Evolutionary conservation across 2,888 invertebrate genomes (phyloP).

Genomic region (Eristalinus aeneus): DNA sequence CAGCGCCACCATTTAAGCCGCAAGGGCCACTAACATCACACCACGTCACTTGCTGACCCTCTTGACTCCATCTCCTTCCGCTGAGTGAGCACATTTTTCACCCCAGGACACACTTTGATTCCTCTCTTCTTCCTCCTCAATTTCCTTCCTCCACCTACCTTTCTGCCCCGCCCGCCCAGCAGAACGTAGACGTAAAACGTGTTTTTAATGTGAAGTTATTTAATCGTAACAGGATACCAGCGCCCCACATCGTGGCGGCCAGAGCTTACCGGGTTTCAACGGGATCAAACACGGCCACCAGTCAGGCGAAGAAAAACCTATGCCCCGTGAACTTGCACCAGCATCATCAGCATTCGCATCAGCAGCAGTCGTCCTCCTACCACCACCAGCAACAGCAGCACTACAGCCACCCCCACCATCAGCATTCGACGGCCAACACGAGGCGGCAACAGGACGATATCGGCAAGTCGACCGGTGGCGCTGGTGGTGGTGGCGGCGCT

Average conservation of each 20-base stretch:
- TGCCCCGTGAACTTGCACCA: constrained; percentile 65
- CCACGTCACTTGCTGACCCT: constrained; percentile 48
- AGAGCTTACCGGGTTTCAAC: constrained; percentile 81
- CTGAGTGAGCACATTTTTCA: neutral
- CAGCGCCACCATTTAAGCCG: neutral
- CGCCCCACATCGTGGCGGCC: constrained; percentile 83
- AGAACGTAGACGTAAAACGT: constrained; percentile 59
- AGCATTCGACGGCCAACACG: neutral
- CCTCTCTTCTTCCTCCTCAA: neutral
- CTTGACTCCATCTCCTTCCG: constrained; percentile 37
- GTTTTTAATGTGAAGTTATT: constrained; percentile 70
- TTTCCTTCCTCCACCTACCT: neutral
- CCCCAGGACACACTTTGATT: constrained; percentile 40
- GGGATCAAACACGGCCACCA: constrained; percentile 61
- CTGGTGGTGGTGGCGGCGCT: constrained; percentile 70
- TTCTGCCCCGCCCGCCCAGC: constrained; percentile 21
- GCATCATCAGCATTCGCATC: constrained; percentile 67
- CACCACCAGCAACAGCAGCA: constrained; percentile 71
- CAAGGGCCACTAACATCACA: constrained; percentile 11
- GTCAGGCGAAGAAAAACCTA: constrained; percentile 63
- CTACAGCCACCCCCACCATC: constrained; percentile 53
- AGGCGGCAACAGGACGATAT: constrained; percentile 52
- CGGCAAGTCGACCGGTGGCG: constrained; percentile 54
- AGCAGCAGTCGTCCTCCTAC: constrained; percentile 45
- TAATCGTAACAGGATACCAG: constrained; percentile 81